Percentiles rank a stretch among this genome's conserved stretches.
phyloP scores from a whole-genome alignment of 2,113 vertebrate genomes.

The Thamnophis sirtalis region DNA sequence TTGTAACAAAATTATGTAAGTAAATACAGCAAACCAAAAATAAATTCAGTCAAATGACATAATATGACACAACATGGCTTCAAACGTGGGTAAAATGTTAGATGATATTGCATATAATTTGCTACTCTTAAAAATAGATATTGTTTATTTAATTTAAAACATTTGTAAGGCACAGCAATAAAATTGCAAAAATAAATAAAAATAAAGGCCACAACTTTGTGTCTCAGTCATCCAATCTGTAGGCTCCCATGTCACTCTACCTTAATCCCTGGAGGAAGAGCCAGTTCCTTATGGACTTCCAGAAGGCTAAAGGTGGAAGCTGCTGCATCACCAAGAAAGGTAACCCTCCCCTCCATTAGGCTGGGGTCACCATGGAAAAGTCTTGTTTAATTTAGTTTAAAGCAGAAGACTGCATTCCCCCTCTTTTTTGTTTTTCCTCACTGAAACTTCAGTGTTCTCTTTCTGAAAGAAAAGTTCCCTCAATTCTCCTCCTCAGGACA shows the following conservation, averaged over 20 bases:
- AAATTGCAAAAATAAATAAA: not conserved
- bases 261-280: not conserved
- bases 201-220: not conserved
- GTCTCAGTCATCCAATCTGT: not conserved
- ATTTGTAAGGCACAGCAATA: not conserved
- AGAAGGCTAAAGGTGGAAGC: not conserved
- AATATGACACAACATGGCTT: not conserved
- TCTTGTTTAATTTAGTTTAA: not conserved
- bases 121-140: not conserved
- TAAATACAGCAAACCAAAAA: not conserved
- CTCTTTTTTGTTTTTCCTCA: not conserved
- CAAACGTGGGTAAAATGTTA: not conserved
- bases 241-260: not conserved
- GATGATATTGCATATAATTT: not conserved
- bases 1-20: not conserved
- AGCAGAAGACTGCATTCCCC: not conserved
- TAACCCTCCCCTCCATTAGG: not conserved
- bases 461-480: not conserved
- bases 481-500: not conserved
- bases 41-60: not conserved
- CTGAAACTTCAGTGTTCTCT: not conserved
- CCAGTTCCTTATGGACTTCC: not conserved
- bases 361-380: not conserved
- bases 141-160: not conserved
- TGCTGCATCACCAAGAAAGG: not conserved